A percentile compares a stretch with the other conserved stretches of the same genome.
Evolutionary conservation across 2,797 vertebrate genomes (phyloP).

Genomic region (Perodicticus potto): DNA sequence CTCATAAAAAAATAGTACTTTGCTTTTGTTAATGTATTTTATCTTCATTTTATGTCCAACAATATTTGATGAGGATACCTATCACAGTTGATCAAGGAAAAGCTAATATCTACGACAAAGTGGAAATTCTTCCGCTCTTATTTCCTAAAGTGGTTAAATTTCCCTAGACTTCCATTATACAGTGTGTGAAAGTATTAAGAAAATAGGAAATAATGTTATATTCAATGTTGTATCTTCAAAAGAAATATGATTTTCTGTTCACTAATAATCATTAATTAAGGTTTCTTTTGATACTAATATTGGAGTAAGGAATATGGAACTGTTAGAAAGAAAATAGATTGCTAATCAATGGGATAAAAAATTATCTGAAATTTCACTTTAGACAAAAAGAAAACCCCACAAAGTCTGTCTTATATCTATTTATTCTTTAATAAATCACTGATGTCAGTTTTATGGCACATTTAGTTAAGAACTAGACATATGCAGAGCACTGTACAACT

Average conservation of each 20-base stretch:
- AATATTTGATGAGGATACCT: slow-evolving; percentile 51
- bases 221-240: slow-evolving; percentile 55
- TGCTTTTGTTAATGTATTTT: slow-evolving; percentile 53
- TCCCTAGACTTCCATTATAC: slow-evolving; percentile 39
- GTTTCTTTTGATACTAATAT: slow-evolving; percentile 63
- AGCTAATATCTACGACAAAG: slow-evolving; percentile 46
- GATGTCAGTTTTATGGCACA: not conserved
- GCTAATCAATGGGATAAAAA: slow-evolving; percentile 68
- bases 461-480: slow-evolving; percentile 42
- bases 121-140: slow-evolving; percentile 29
- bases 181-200: slow-evolving; percentile 50
- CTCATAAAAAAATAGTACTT: not conserved
- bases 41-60: slow-evolving; percentile 13
- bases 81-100: not conserved
- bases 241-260: slow-evolving; percentile 48
- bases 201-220: slow-evolving; percentile 67
- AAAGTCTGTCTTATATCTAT: slow-evolving; percentile 10
- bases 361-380: slow-evolving; percentile 63
- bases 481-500: not conserved
- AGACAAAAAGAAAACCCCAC: not conserved
- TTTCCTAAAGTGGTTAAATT: slow-evolving; percentile 60
- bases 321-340: slow-evolving; percentile 52
- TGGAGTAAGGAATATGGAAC: slow-evolving; percentile 24
- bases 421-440: slow-evolving; percentile 26
- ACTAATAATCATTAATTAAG: slow-evolving; percentile 69